These are phyloP conservation scores for Acomys russatus DNA, from an alignment of 2,797 vertebrate species.

Conservation along the genomic window DNA sequence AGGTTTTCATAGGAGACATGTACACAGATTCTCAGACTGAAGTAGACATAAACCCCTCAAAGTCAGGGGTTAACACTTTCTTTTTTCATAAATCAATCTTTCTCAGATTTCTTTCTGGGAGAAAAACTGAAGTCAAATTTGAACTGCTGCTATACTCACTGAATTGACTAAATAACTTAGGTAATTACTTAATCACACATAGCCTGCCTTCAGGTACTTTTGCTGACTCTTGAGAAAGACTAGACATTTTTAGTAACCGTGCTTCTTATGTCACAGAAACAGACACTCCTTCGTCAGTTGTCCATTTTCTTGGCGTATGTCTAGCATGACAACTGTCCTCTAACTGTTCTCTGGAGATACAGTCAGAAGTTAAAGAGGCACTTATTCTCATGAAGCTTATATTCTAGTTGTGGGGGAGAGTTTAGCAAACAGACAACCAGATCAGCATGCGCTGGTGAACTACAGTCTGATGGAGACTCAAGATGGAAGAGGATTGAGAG, in stretches of 20 bases:
- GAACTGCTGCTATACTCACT: neutral
- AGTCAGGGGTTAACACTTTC: neutral
- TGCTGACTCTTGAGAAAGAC: neutral
- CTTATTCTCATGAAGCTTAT: neutral
- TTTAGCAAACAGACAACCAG: neutral
- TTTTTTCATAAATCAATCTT: neutral
- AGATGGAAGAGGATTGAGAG: neutral
- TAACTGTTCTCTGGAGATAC: neutral
- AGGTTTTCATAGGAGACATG: neutral
- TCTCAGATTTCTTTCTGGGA: neutral
- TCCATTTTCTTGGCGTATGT: neutral
- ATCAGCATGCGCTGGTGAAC: neutral
- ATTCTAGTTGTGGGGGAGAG: neutral
- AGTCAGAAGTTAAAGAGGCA: neutral
- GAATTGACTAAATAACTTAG: neutral
- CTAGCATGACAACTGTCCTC: neutral
- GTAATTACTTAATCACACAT: neutral
- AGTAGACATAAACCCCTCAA: neutral
- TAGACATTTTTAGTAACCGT: neutral
- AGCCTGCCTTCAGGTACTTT: neutral
- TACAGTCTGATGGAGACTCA: fast-evolving
- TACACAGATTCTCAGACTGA: neutral
- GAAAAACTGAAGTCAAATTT: neutral
- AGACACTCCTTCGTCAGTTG: neutral
- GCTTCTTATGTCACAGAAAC: neutral